phyloP scores from a whole-genome alignment of 1,140 invertebrate genomes.

The Cherax quadricarinatus region DNA sequence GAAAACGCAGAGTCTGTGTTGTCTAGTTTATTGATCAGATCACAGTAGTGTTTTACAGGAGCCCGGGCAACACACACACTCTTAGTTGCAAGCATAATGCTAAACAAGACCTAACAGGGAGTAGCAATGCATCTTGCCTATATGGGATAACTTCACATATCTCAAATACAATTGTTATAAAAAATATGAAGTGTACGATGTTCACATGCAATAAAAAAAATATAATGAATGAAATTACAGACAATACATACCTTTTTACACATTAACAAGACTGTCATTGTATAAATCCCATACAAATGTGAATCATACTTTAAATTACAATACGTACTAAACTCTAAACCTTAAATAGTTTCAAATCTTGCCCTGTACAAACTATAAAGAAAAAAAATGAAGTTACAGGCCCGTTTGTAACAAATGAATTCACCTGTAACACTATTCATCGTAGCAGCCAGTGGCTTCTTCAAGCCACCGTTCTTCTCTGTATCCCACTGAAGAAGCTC shows the following conservation, averaged over 20 bases:
- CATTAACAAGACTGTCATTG: constrained; percentile 3
- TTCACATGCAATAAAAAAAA: constrained; percentile 38
- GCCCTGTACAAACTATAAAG: neutral
- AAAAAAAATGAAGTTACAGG: neutral
- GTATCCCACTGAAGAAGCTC: too few species aligned
- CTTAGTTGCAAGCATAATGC: constrained; percentile 32
- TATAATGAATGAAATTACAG: constrained; percentile 31
- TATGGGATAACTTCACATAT: neutral
- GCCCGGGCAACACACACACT: constrained; percentile 9
- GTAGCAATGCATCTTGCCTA: neutral
- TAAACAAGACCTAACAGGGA: constrained; percentile 32
- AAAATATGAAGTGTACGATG: constrained; percentile 26
- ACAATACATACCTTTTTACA: constrained; percentile 26
- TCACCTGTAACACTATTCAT: constrained; percentile 40
- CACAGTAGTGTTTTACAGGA: constrained; percentile 37
- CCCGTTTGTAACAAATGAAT: neutral
- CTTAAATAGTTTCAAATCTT: neutral
- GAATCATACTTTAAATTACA: neutral
- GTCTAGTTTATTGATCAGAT: constrained; percentile 35
- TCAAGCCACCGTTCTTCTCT: too few species aligned
- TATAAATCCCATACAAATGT: constrained; percentile 22
- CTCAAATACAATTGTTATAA: constrained; percentile 12
- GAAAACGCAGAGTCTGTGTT: neutral
- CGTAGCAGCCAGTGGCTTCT: constrained; percentile 32
- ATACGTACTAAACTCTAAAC: neutral